phyloP scores from a whole-genome alignment of 2,113 vertebrate genomes.

The Percopsis transmontana region DNA sequence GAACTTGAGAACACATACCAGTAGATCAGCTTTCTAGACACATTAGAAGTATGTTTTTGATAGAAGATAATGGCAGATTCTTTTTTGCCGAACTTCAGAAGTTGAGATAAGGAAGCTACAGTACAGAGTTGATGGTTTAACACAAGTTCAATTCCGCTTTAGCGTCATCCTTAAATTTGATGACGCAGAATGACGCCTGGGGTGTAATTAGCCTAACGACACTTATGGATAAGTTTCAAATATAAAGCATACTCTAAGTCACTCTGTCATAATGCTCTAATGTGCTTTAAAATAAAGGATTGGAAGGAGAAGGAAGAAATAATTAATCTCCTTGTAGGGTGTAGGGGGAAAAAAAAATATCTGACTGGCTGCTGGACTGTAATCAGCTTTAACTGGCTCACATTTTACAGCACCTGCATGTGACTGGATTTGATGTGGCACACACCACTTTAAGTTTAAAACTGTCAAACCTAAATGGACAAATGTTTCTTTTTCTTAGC shows the following conservation, averaged over 20 bases:
- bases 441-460: constrained; percentile 6
- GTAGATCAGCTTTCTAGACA: no score
- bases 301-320: constrained; percentile 1
- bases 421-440: constrained; percentile 11
- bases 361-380: constrained; percentile 34
- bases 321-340: constrained; percentile 10
- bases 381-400: constrained; percentile 38
- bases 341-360: constrained; percentile 9
- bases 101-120: no score
- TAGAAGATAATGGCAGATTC: no score
- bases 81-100: no score
- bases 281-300: constrained; percentile 13
- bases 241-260: neutral
- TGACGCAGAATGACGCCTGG: neutral
- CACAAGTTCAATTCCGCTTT: neutral
- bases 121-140: no score
- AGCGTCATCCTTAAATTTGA: neutral
- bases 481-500: constrained; percentile 81
- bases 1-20: no score
- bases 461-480: no score
- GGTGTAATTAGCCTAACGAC: neutral
- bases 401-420: neutral
- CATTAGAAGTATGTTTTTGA: no score
- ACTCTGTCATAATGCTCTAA: constrained; percentile 10
- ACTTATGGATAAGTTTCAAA: neutral